A percentile compares a stretch with the other conserved stretches of the same genome.
Conservation (phyloP, 2,113 vertebrate genomes). For the Manacus vitellinus region DNA sequence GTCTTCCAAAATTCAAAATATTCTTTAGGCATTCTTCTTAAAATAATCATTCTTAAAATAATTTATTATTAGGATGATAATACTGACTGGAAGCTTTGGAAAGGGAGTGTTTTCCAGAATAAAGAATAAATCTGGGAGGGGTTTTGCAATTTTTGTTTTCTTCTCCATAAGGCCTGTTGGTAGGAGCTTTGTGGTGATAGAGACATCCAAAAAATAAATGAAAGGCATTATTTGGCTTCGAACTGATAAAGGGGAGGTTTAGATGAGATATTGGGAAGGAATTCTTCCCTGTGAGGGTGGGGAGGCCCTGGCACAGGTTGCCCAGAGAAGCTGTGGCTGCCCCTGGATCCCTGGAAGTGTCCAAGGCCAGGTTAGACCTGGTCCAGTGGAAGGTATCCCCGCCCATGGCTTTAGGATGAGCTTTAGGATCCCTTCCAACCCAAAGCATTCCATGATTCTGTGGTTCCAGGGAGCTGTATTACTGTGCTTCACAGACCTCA, state of each 20-base stretch:
- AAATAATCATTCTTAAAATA: neutral
- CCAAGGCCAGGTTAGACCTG: neutral
- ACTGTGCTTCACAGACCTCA: neutral
- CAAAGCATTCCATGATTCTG: neutral
- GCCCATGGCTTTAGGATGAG: neutral
- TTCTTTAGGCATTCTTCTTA: neutral
- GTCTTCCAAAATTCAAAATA: neutral
- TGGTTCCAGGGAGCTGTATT: neutral
- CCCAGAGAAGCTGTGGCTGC: neutral
- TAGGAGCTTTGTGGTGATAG: neutral
- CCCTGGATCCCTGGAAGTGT: neutral
- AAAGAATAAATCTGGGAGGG: neutral
- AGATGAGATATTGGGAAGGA: neutral
- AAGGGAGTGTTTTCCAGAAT: neutral
- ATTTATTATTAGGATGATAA: neutral
- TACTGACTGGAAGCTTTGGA: neutral
- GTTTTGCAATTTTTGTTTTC: neutral
- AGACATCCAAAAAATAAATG: neutral
- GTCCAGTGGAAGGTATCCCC: fast-evolving
- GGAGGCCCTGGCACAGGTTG: fast-evolving
- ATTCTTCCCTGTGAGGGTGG: neutral
- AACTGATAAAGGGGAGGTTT: neutral
- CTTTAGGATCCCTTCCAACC: neutral
- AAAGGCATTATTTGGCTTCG: neutral
- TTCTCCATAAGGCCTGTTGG: neutral